phyloP scores from a whole-genome alignment of 2,888 invertebrate genomes.

The Chouioia cunea region DNA sequence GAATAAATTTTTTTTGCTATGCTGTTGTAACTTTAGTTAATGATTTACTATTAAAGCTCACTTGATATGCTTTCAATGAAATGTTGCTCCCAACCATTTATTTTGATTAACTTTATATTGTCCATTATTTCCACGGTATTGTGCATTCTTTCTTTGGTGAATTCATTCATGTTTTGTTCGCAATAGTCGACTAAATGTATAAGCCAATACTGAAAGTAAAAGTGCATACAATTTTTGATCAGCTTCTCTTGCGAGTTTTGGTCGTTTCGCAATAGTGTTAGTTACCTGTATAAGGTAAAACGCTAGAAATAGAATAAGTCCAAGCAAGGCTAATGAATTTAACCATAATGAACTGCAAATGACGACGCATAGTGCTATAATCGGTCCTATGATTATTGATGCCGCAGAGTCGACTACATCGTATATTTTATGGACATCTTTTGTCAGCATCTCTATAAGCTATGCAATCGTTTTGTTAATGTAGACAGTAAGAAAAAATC shows the following conservation, averaged over 20 bases:
- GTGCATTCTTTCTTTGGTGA: slow-evolving; percentile 66
- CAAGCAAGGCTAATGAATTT: slow-evolving; percentile 71
- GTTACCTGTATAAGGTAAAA: slow-evolving; percentile 73
- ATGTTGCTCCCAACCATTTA: slow-evolving; percentile 76
- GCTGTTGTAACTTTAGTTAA: background rate
- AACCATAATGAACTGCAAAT: slow-evolving; percentile 70
- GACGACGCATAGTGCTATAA: slow-evolving; percentile 69
- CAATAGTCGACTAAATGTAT: slow-evolving; percentile 66
- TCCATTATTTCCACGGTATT: slow-evolving; percentile 73
- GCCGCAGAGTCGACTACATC: slow-evolving; percentile 71
- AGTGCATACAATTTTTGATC: background rate
- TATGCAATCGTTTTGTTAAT: slow-evolving; percentile 57
- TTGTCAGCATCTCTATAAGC: slow-evolving; percentile 73
- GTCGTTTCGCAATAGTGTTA: too few species aligned
- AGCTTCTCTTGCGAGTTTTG: too few species aligned
- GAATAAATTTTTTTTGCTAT: background rate
- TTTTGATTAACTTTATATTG: slow-evolving; percentile 74
- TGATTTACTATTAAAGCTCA: slow-evolving; percentile 47
- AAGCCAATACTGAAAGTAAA: slow-evolving; percentile 66
- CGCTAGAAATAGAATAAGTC: slow-evolving; percentile 69
- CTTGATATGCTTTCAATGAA: slow-evolving; percentile 70
- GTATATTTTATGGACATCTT: slow-evolving; percentile 72
- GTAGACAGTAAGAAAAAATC: too few species aligned
- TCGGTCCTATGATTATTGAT: slow-evolving; percentile 71
- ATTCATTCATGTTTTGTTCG: slow-evolving; percentile 53